Conservation (phyloP, 2,888 invertebrate genomes). For the Tanypteryx hageni region DNA sequence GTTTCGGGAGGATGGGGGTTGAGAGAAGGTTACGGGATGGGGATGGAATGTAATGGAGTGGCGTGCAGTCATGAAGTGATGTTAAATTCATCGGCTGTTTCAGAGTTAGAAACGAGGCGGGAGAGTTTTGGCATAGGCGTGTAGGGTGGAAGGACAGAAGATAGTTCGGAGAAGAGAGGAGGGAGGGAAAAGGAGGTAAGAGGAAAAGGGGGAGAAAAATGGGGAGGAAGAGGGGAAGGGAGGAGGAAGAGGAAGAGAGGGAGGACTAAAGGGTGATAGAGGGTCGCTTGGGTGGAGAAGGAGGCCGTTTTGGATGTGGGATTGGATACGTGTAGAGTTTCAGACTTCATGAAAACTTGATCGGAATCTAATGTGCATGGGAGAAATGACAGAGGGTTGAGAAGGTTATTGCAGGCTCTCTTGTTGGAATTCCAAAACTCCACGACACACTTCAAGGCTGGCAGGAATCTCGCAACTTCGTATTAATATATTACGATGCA, state of each 20-base stretch:
- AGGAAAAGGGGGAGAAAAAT: no score
- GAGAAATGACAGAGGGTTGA: background rate
- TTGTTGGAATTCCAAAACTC: background rate
- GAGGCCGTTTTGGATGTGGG: background rate
- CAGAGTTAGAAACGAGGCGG: conserved; percentile 15
- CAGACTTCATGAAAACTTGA: conserved; percentile 5
- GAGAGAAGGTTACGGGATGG: background rate
- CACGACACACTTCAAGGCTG: background rate
- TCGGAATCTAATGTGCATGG: background rate
- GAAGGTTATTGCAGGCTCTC: background rate
- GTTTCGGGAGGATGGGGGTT: background rate
- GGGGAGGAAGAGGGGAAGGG: no score
- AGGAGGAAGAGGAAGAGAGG: no score
- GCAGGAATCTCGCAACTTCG: background rate
- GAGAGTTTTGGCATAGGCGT: conserved; percentile 21
- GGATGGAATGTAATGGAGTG: background rate
- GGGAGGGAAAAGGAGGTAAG: no score
- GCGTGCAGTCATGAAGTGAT: conserved; percentile 10
- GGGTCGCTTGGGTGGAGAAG: background rate
- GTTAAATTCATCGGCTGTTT: conserved; percentile 36
- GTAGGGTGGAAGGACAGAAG: background rate
- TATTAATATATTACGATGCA: background rate
- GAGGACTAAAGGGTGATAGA: background rate
- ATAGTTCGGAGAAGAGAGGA: no score
- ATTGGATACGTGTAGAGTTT: background rate